These are phyloP conservation scores for Stenodera caucasica DNA, from an alignment of 2,888 invertebrate species.

Conservation along the genomic window DNA sequence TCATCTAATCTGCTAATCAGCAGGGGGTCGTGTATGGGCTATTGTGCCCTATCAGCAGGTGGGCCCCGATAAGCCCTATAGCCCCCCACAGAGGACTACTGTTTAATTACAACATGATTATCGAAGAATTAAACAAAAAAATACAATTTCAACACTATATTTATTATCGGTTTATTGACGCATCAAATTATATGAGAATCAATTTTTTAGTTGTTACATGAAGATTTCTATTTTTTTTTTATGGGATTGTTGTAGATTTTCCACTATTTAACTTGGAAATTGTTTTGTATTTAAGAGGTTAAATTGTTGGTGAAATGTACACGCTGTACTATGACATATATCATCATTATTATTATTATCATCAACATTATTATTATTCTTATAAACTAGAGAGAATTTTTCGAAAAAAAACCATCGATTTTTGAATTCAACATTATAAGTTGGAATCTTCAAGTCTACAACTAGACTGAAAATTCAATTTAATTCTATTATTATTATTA, in stretches of 20 bases:
- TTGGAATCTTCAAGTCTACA: neutral
- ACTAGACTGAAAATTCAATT: neutral
- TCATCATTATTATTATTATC: neutral
- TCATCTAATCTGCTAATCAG: constrained; percentile 20
- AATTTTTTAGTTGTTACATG: too few species aligned
- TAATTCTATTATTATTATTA: neutral
- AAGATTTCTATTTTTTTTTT: too few species aligned
- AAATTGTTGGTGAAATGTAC: constrained; percentile 29
- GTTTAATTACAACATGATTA: constrained; percentile 46
- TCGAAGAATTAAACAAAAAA: too few species aligned
- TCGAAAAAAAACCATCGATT: too few species aligned
- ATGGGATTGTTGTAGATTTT: neutral
- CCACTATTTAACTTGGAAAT: constrained; percentile 17
- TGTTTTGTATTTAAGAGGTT: constrained; percentile 25
- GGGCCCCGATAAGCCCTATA: constrained; percentile 30
- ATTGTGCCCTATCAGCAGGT: constrained; percentile 36
- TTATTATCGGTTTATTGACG: too few species aligned
- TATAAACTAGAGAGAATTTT: too few species aligned
- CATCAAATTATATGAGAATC: neutral
- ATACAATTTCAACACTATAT: too few species aligned
- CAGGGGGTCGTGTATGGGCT: constrained; percentile 21
- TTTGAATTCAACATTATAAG: too few species aligned
- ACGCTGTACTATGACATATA: constrained; percentile 21
- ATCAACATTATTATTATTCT: neutral
- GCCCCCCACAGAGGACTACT: constrained; percentile 43